A percentile compares a stretch with the other conserved stretches of the same genome.
Conservation (phyloP, 2,888 invertebrate genomes). For the Tenthredo livida region DNA sequence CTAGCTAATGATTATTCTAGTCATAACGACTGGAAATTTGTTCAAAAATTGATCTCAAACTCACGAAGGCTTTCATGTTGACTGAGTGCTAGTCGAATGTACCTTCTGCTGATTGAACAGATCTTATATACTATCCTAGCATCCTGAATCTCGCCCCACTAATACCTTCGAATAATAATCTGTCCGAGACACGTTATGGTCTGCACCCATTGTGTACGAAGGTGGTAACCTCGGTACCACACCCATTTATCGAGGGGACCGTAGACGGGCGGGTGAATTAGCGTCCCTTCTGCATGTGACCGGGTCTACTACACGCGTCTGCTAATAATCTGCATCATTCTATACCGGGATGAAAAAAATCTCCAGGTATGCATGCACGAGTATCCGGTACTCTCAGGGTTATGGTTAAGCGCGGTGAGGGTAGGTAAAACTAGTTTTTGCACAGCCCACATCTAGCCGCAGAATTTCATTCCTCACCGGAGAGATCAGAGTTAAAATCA, state of each 20-base stretch:
- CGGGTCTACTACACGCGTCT: background rate
- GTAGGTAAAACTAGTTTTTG: constrained; percentile 40
- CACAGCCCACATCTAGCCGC: constrained; percentile 33
- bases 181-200: constrained; percentile 66
- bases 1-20: too few relatives aligned
- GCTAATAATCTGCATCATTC: background rate
- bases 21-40: background rate
- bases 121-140: constrained; percentile 73
- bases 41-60: constrained; percentile 59
- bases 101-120: constrained; percentile 63
- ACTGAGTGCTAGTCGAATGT: constrained; percentile 73
- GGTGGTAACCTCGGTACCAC: constrained; percentile 71
- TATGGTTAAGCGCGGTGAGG: constrained; percentile 37
- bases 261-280: constrained; percentile 43
- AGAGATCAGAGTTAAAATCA: background rate
- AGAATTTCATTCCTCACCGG: constrained; percentile 20
- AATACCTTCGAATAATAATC: constrained; percentile 76
- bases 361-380: background rate
- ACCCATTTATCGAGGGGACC: constrained; percentile 67
- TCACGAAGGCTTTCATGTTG: constrained; percentile 76
- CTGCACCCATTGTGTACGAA: constrained; percentile 74
- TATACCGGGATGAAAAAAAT: background rate
- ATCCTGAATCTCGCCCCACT: constrained; percentile 69
- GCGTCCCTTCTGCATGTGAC: constrained; percentile 26
- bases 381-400: constrained; percentile 26